Conservation (phyloP, 1,140 invertebrate species). For the Maniola jurtina region DNA sequence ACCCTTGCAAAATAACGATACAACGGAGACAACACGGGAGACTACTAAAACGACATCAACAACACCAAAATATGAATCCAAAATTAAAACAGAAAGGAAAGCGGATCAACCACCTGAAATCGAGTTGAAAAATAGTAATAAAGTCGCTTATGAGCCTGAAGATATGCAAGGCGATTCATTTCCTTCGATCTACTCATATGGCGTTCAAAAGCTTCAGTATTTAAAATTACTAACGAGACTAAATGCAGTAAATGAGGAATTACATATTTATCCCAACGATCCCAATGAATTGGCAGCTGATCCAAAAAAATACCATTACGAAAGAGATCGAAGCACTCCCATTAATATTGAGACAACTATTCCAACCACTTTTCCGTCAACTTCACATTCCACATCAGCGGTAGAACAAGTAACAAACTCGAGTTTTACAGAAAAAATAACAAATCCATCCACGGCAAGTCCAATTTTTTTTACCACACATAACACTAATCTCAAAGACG, state of each 20-base stretch:
- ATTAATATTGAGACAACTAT: slow-evolving; percentile 6
- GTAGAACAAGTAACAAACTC: slow-evolving; percentile 16
- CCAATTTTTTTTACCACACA: slow-evolving; percentile 36
- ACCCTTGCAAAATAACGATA: slow-evolving; percentile 18
- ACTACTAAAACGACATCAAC: slow-evolving; percentile 15
- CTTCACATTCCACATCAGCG: slow-evolving; percentile 28
- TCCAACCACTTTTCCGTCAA: slow-evolving; percentile 33
- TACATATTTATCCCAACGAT: slow-evolving; percentile 62
- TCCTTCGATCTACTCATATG: slow-evolving; percentile 65
- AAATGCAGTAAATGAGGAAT: slow-evolving; percentile 58
- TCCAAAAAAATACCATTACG: slow-evolving; percentile 55
- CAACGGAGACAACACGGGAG: slow-evolving; percentile 35
- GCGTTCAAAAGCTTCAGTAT: slow-evolving; percentile 67
- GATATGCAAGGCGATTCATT: slow-evolving; percentile 74
- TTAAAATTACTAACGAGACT: slow-evolving; percentile 56
- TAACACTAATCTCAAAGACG: slow-evolving; percentile 36
- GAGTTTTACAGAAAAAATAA: slow-evolving; percentile 21
- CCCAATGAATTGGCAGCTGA: slow-evolving; percentile 42
- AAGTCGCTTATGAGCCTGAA: slow-evolving; percentile 62
- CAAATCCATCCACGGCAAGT: slow-evolving; percentile 33
- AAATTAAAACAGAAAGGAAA: slow-evolving; percentile 28
- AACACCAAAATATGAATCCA: slow-evolving; percentile 16
- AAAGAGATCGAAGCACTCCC: slow-evolving; percentile 38
- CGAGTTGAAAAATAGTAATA: slow-evolving; percentile 35
- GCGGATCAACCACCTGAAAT: slow-evolving; percentile 35